Evolutionary conservation across 2,113 vertebrate species (phyloP).

Genomic region (Otolemur garnettii): DNA sequence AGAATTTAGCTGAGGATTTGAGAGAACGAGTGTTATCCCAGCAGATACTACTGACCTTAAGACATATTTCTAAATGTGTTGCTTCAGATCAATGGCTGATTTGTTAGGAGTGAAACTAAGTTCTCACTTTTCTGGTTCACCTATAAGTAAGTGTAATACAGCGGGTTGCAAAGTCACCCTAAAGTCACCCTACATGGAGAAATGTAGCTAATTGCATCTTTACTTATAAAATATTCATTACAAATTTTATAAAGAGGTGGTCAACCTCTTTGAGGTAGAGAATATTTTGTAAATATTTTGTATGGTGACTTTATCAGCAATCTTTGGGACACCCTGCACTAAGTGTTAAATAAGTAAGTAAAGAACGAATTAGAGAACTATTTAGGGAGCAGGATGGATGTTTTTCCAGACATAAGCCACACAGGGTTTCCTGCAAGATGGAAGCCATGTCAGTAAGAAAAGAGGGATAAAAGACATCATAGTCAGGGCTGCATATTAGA

Average conservation of each 20-base stretch:
- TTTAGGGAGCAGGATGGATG: not conserved
- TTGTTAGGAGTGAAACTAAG: slow-evolving; percentile 13
- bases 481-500: not conserved
- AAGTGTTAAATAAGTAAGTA: not conserved
- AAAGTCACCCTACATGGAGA: no score
- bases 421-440: not conserved
- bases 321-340: no score
- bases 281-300: no score
- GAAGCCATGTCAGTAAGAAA: not conserved
- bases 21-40: not conserved
- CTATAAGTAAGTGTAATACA: not conserved
- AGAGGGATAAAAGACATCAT: not conserved
- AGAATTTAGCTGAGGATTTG: slow-evolving; percentile 44
- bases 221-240: no score
- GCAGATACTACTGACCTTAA: not conserved
- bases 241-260: no score
- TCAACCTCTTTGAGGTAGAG: no score
- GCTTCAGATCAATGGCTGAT: slow-evolving; percentile 18
- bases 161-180: no score
- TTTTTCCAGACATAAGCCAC: not conserved
- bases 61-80: not conserved
- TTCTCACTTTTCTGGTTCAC: slow-evolving; percentile 29
- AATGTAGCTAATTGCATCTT: no score
- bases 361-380: not conserved
- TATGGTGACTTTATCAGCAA: no score